Base-by-base conservation (phyloP, 2,113 vertebrate genomes). In the Cavia aperea region DNA sequence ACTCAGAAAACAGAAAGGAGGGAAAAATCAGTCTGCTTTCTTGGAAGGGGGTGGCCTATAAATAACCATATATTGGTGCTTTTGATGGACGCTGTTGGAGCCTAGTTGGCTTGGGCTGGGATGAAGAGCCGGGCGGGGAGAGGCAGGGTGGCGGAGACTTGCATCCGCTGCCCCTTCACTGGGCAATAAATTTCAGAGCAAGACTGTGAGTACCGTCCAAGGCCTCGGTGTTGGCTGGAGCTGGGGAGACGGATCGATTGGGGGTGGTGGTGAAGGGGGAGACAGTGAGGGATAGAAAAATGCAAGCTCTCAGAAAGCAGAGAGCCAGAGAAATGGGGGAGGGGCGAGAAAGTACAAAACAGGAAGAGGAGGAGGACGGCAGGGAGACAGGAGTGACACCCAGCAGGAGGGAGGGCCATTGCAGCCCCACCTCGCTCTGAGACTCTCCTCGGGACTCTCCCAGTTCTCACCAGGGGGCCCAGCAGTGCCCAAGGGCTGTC, bases 161-260 rank as follows among this genome's bases (percentile, higher is more conserved):
- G 95, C 96, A 95, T 96, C 95, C 96, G 96, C 96, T 9, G 54
- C 95, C 93, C 95, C 83, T 95, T 95, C 81, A 79, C 92, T 94
- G 95, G 96, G 94, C 95, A 93, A 97, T 97, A 97, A 96, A 96
- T 97, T 94, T 96, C 93, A 81, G 95, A 95, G 93, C 90, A 87
- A 95, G 95, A 94, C 93, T 75, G 83, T 94, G 95, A 92, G 93
- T 46, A 72, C 96, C 73, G 31, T 94, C 95, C 96, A 89, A 95
- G 95, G 83, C 94, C 92, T 95, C 90, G 0, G 49, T 87, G 95
- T 93, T 95, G 92, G 95, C 95, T 82, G 66, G 93, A 83, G 94
- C 95, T 82, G 89, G 92, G 91, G 94, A 96, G 94, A 95, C 95
- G 65, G 90, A 96, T 97, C 92, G 49, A 96, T 96, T 65, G 93